A percentile compares a stretch with the other conserved stretches of the same genome.
Conservation (phyloP, 2,888 invertebrate genomes). For the Drosophila subquinaria region DNA sequence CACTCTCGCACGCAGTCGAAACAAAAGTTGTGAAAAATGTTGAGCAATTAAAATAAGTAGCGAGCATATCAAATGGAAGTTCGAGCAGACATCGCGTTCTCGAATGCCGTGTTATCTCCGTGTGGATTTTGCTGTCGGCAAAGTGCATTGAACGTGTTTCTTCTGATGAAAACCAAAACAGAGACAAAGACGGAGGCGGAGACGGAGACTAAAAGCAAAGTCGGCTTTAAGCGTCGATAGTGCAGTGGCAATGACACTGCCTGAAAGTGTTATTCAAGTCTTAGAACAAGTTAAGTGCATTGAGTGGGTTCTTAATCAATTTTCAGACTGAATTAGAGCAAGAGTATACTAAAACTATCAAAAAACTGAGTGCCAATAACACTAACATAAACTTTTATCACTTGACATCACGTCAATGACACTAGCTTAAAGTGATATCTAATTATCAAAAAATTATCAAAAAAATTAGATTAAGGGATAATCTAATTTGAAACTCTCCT, state of each 20-base stretch:
- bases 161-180: constrained; percentile 39
- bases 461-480: no score
- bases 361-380: not conserved
- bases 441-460: no score
- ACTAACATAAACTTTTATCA: not conserved
- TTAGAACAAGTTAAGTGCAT: not conserved
- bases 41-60: constrained; percentile 78
- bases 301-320: not conserved
- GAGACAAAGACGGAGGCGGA: not conserved
- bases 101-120: constrained; percentile 44
- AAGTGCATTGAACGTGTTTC: constrained; percentile 30
- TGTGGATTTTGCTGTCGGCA: constrained; percentile 64
- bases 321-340: not conserved
- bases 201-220: not conserved
- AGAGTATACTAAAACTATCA: not conserved
- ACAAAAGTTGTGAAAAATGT: constrained; percentile 71
- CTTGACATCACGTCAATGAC: no score
- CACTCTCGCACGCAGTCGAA: constrained; percentile 33
- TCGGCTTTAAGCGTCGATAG: constrained; percentile 4
- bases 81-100: constrained; percentile 19
- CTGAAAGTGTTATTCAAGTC: not conserved
- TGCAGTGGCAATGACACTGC: constrained; percentile 14
- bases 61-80: constrained; percentile 38
- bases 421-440: no score
- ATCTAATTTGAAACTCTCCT: no score